phyloP scores from a whole-genome alignment of 1,140 invertebrate genomes.

The Drosophila saltans region DNA sequence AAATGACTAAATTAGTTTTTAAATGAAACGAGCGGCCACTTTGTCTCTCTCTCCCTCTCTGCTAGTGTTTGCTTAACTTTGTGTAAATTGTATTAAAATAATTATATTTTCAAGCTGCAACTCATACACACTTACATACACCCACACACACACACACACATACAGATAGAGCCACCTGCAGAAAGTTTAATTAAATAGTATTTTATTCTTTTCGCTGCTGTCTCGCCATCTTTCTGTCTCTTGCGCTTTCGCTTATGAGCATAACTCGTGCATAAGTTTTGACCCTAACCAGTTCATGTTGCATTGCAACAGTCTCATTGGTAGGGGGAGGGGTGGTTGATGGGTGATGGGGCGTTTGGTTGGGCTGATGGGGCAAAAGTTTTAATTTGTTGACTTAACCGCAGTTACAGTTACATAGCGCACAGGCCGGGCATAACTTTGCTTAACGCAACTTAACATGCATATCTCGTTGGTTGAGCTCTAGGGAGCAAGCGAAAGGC shows the following conservation, averaged over 20 bases:
- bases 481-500: constrained; percentile 43
- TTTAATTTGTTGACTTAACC: constrained; percentile 82
- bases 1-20: constrained; percentile 44
- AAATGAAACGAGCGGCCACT: constrained; percentile 33
- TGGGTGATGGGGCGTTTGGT: background rate
- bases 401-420: constrained; percentile 72
- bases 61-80: constrained; percentile 15
- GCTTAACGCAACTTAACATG: constrained; percentile 73
- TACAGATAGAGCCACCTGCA: constrained; percentile 54
- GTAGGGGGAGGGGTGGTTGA: background rate
- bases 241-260: constrained; percentile 44
- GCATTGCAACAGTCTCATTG: constrained; percentile 4
- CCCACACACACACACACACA: constrained; percentile 23
- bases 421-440: constrained; percentile 68
- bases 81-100: constrained; percentile 77
- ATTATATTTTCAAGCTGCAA: constrained; percentile 55
- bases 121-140: constrained; percentile 10
- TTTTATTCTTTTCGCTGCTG: constrained; percentile 57
- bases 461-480: constrained; percentile 71
- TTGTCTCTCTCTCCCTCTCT: constrained; percentile 4
- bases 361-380: constrained; percentile 56
- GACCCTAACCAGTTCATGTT: constrained; percentile 56
- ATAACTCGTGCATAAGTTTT: constrained; percentile 74
- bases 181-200: constrained; percentile 78
- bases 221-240: constrained; percentile 16